Evolutionary conservation across 1,140 invertebrate species (phyloP).

Genomic region (Popillia japonica): DNA sequence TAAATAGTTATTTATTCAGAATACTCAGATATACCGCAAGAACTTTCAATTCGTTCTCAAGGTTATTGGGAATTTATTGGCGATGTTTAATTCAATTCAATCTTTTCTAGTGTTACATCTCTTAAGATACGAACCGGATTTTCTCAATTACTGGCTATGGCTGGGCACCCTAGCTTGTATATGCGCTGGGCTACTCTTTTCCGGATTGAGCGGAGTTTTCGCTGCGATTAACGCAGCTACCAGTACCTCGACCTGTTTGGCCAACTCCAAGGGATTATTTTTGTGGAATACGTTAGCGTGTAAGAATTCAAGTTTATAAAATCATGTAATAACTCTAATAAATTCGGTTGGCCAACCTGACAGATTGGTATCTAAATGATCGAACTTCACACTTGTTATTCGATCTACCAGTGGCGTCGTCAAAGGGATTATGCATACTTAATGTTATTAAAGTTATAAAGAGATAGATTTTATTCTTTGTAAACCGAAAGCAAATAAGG

Average conservation of each 20-base stretch:
- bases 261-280: constrained; percentile 81
- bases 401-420: too few species aligned
- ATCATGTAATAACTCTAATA: too few species aligned
- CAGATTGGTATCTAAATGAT: too few species aligned
- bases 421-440: too few species aligned
- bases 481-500: too few species aligned
- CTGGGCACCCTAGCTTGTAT: constrained; percentile 72
- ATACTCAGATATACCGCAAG: neutral
- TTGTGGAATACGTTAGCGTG: constrained; percentile 78
- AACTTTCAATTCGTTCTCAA: neutral
- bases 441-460: too few species aligned
- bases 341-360: too few species aligned
- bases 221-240: constrained; percentile 81
- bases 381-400: too few species aligned
- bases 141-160: constrained; percentile 79
- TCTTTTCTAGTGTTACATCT: constrained; percentile 65
- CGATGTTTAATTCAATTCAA: too few species aligned
- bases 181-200: constrained; percentile 71
- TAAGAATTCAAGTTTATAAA: constrained; percentile 62
- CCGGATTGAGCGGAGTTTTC: constrained; percentile 74
- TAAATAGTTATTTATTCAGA: neutral
- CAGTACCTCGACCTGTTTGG: constrained; percentile 74
- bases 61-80: neutral
- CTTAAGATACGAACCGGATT: constrained; percentile 68
- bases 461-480: too few species aligned